Percentiles rank a stretch among this genome's conserved stretches.
Evolutionary conservation across 2,797 vertebrate genomes (phyloP).

Genomic region (Chelon auratus): DNA sequence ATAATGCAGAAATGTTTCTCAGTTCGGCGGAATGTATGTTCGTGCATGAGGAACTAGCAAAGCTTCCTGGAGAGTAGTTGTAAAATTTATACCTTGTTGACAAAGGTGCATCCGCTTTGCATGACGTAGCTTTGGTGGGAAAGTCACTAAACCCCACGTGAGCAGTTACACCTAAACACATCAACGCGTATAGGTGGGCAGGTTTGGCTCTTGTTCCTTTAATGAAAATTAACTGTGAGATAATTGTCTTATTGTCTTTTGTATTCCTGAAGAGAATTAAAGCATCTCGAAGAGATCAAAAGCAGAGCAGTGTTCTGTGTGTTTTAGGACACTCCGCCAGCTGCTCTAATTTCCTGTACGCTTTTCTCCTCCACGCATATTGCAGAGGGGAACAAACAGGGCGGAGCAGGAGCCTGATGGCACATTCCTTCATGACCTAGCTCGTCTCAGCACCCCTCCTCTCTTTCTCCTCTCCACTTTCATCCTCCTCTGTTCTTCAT

Average conservation of each 20-base stretch:
- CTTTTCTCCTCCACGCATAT: conserved; percentile 24
- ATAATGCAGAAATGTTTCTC: conserved; percentile 6
- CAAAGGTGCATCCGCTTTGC: conserved; percentile 1
- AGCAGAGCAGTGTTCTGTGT: conserved; percentile 22
- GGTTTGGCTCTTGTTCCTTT: neutral
- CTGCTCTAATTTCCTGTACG: conserved; percentile 56
- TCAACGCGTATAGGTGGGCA: neutral
- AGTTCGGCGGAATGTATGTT: conserved; percentile 4
- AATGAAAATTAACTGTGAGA: neutral
- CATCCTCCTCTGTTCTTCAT: conserved; percentile 10
- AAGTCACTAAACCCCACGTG: neutral
- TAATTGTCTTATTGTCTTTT: neutral
- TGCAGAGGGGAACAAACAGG: conserved; percentile 47
- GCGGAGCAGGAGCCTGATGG: conserved; percentile 42
- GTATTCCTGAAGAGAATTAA: neutral
- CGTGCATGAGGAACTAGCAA: neutral
- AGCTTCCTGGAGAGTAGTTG: neutral
- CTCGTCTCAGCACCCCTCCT: conserved; percentile 31
- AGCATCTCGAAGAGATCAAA: conserved; percentile 26
- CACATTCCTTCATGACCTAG: conserved; percentile 58
- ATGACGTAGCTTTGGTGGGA: neutral
- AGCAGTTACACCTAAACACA: neutral
- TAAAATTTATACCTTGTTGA: neutral
- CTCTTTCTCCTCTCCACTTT: neutral
- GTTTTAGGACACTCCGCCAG: conserved; percentile 36